These are phyloP conservation scores for Hystrix brachyura DNA, from an alignment of 2,113 vertebrate species.

Conservation along the genomic window DNA sequence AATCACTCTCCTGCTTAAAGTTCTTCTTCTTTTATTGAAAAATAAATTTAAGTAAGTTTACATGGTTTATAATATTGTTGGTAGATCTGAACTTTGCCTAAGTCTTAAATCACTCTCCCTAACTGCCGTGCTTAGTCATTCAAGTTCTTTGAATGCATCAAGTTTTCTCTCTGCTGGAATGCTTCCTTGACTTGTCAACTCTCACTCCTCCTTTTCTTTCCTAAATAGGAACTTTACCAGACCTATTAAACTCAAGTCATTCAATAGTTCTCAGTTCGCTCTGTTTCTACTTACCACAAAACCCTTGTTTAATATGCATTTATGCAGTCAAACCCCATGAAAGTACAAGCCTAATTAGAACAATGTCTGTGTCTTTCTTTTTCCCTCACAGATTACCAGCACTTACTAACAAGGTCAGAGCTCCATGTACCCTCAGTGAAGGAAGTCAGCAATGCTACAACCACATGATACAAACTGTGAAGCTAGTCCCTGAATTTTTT, in stretches of 20 bases:
- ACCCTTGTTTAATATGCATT: neutral
- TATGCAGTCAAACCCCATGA: neutral
- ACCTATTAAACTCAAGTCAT: neutral
- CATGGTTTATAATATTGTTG: neutral
- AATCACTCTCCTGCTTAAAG: neutral
- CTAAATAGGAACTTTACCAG: neutral
- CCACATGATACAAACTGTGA: too few species aligned
- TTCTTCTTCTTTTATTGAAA: neutral
- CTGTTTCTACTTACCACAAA: neutral
- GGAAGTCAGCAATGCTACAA: neutral
- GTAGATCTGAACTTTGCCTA: neutral
- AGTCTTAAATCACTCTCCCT: neutral
- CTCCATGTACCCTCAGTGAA: neutral
- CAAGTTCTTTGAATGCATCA: neutral
- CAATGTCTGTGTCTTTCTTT: neutral
- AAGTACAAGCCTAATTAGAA: neutral
- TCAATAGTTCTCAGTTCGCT: neutral
- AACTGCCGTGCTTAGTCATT: neutral
- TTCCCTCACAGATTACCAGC: neutral
- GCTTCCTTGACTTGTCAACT: neutral
- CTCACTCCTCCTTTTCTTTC: neutral
- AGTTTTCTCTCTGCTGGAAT: neutral
- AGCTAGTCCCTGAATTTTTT: neutral
- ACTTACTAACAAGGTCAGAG: neutral
- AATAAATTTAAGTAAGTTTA: neutral